phyloP scores from a whole-genome alignment of 2,797 vertebrate genomes.

The Petrocephalus sullivani region DNA sequence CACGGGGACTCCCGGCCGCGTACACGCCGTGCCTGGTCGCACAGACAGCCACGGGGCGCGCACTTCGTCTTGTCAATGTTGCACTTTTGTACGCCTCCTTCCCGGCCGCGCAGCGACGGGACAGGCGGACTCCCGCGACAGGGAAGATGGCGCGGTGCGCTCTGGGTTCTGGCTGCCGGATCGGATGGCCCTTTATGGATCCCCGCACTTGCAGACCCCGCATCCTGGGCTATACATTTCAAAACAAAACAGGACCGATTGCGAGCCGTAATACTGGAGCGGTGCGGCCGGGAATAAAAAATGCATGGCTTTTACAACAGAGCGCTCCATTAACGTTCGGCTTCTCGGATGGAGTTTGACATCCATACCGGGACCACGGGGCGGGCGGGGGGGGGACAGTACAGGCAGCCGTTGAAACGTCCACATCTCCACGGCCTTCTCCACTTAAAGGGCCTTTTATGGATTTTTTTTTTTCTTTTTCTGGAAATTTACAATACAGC shows the following conservation, averaged over 20 bases:
- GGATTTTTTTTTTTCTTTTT: neutral
- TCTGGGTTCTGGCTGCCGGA: neutral
- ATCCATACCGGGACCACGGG: neutral
- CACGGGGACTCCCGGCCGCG: neutral
- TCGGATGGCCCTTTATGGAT: slow-evolving; percentile 6
- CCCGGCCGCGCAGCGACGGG: neutral
- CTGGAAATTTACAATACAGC: neutral
- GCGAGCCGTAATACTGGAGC: neutral
- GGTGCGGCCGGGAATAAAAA: neutral
- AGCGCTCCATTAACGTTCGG: neutral
- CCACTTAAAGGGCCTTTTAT: neutral
- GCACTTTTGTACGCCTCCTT: neutral
- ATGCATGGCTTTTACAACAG: slow-evolving; percentile 13
- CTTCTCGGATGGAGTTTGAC: neutral
- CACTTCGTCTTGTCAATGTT: neutral
- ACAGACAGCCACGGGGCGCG: too few relatives aligned
- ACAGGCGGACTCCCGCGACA: neutral
- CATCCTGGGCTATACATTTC: slow-evolving; percentile 12
- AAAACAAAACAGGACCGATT: neutral
- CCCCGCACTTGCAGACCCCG: neutral
- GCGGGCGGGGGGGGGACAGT: too few relatives aligned
- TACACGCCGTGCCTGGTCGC: neutral
- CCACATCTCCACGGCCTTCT: neutral
- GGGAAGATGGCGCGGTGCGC: neutral
- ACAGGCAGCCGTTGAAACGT: neutral